Percentiles rank a stretch among this genome's conserved stretches.
Evolutionary conservation across 2,888 invertebrate genomes (phyloP).

Genomic region (Aphodius granarius): DNA sequence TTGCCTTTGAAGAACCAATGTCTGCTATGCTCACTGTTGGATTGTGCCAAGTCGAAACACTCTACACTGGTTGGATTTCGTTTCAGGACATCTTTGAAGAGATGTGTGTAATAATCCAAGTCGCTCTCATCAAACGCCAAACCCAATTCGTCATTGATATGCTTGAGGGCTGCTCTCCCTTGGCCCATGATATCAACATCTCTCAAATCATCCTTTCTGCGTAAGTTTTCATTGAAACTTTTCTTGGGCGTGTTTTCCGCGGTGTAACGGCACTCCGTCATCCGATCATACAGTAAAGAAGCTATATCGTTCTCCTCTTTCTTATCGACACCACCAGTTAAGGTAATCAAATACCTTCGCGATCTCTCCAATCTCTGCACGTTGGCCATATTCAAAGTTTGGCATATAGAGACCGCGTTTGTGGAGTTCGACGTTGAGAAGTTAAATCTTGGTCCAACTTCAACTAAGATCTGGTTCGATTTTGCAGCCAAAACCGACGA

Average conservation of each 20-base stretch:
- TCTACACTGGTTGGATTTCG: slow-evolving; percentile 97
- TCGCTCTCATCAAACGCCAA: slow-evolving; percentile 94
- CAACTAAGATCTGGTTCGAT: slow-evolving; percentile 63
- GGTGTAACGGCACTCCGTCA: slow-evolving; percentile 90
- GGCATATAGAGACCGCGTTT: slow-evolving; percentile 93
- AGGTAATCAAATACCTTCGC: slow-evolving; percentile 71
- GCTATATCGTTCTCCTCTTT: slow-evolving; percentile 57
- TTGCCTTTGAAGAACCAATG: slow-evolving; percentile 99
- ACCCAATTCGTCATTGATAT: slow-evolving; percentile 65
- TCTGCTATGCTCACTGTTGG: slow-evolving; percentile 96
- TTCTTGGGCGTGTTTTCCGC: slow-evolving; percentile 63
- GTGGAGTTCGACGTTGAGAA: slow-evolving; percentile 96
- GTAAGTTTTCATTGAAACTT: slow-evolving; percentile 69
- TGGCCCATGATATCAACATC: slow-evolving; percentile 79
- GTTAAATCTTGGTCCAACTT: slow-evolving; percentile 92
- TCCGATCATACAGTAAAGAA: slow-evolving; percentile 79
- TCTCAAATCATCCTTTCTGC: slow-evolving; percentile 73
- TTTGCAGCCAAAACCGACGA: slow-evolving; percentile 55
- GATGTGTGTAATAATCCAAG: slow-evolving; percentile 83
- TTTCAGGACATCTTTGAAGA: slow-evolving; percentile 80
- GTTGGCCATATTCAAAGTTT: slow-evolving; percentile 75
- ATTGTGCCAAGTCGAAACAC: slow-evolving; percentile 96
- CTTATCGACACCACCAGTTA: slow-evolving; percentile 43
- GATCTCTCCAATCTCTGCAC: slow-evolving; percentile 83
- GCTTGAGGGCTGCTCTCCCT: slow-evolving; percentile 78